Evolutionary conservation across 2,888 invertebrate genomes (phyloP), one percentile per base, ranked within the genome.

Genomic region (Diadegma fenestrale): DNA sequence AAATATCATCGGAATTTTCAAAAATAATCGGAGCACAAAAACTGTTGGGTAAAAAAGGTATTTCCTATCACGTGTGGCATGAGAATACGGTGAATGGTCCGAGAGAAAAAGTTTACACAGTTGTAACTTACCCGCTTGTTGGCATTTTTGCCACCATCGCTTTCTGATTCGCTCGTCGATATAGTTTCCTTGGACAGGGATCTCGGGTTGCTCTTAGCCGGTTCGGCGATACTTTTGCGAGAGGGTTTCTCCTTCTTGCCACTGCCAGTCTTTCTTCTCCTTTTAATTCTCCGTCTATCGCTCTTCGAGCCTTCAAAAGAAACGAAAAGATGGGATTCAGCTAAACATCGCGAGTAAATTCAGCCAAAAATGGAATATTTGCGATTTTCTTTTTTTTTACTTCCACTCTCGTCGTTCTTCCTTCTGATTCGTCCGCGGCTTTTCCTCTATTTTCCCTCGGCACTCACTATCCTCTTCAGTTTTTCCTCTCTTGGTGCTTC

Each of bases 141-240:
- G 87, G 95, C 95, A 91, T 96, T 95, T 81, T 95, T 94, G 71
- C 93, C 94, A 76, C 94, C 94, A 87, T 97, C 97, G 87, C 96
- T 96, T 73, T 95, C 95, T 0, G 97, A 97, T 91, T 98, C 98
- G 85, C 97, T 97, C 0, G 98, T 98, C 0, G 99, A 99, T 88
- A 99, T 99, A 0, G 98, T 98, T 82, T 97, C 99, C 93, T 99
- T 99, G 0, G 99, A 99, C 0, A 98, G 97, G 92, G 99, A 97
- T 91, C 98, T 97, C 87, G 97, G 96, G 66, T 98, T 97, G 93
- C 98, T 98, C 94, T 98, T 98, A 10, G 97, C 95, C 81, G 97
- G 96, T 30, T 97, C 97, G 89, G 79, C 95, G 95, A 26, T 95
- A 91, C 68, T 91, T 84, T 90, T 93, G 89, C 88, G 90, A 87